Conservation (phyloP, 1,140 invertebrate species). For the Ceratina australensis region DNA sequence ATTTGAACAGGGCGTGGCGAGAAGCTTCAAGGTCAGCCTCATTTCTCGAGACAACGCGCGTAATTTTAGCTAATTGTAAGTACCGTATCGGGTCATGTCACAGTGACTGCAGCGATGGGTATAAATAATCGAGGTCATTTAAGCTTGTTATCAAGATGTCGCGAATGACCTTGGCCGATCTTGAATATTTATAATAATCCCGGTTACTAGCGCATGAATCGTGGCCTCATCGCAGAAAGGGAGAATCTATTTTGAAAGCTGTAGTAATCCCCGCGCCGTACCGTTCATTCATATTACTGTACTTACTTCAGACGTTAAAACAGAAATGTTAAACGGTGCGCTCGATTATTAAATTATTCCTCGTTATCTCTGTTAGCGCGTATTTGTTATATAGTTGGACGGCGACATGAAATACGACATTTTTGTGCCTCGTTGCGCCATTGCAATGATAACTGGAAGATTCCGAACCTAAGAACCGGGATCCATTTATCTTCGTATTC, state of each 20-base stretch:
- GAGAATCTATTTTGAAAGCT: neutral
- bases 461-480: constrained; percentile 4
- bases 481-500: constrained; percentile 20
- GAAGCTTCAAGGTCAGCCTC: neutral
- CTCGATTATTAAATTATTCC: constrained; percentile 23
- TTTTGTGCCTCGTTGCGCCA: constrained; percentile 33
- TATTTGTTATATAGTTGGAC: constrained; percentile 16
- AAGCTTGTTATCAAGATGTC: neutral
- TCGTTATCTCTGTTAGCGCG: constrained; percentile 18
- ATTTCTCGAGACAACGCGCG: neutral
- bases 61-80: neutral
- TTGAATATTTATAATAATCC: neutral
- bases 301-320: neutral
- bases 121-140: neutral
- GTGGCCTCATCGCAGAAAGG: neutral
- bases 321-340: neutral
- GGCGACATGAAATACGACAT: constrained; percentile 31
- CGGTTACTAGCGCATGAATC: neutral
- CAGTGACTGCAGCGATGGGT: neutral
- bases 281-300: neutral
- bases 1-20: no score
- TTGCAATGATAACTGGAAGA: constrained; percentile 36
- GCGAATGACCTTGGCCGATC: constrained; percentile 1
- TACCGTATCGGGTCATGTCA: neutral
- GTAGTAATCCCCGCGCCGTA: neutral